These are phyloP conservation scores for Acanthornis magna DNA, from an alignment of 2,797 vertebrate genomes.

Conservation along the genomic window DNA sequence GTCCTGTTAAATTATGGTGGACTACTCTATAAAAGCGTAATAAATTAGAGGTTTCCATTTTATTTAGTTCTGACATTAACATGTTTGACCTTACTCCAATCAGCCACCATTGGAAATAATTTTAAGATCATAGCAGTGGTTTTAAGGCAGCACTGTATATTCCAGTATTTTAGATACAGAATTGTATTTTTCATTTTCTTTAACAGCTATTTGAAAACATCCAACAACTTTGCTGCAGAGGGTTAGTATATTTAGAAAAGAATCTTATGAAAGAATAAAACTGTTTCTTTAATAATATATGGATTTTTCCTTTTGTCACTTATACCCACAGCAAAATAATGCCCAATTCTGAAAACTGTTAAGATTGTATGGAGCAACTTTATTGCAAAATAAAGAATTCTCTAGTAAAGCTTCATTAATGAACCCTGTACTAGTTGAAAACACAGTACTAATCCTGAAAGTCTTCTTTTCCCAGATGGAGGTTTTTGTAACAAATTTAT, in stretches of 20 bases:
- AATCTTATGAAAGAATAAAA: neutral
- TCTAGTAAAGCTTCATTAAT: neutral
- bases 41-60: conserved; percentile 57
- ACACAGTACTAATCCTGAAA: neutral
- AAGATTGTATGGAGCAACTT: neutral
- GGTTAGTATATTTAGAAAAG: neutral
- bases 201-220: neutral
- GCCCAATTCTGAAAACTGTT: neutral
- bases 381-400: neutral
- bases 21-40: conserved; percentile 41
- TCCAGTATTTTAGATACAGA: neutral
- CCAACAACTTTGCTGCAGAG: neutral
- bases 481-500: neutral
- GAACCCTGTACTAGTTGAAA: neutral
- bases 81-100: conserved; percentile 22
- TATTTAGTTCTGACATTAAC: conserved; percentile 55
- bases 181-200: neutral
- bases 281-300: neutral
- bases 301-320: neutral
- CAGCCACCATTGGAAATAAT: neutral
- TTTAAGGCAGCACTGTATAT: conserved; percentile 7
- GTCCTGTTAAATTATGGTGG: conserved; percentile 45
- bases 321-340: neutral
- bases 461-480: neutral
- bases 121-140: neutral